Evolutionary conservation across 2,888 invertebrate species (phyloP), one percentile per base, ranked within the genome.

Genomic region (Ectemnius lituratus): DNA sequence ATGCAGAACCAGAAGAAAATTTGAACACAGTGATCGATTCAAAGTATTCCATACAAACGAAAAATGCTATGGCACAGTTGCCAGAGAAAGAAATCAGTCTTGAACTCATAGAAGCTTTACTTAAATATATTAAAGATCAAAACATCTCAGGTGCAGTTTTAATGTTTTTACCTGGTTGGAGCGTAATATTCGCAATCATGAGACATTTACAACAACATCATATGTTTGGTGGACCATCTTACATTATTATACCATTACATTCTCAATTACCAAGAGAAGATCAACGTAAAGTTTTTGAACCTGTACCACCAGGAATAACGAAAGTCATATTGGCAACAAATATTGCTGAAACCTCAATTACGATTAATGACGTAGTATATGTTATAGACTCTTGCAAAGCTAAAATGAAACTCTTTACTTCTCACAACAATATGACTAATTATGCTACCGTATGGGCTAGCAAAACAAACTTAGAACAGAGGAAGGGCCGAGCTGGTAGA

Each of bases 371-470:
- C 88, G 98, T 99, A 2, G 98, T 99, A 1, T 99, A 96, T 91
- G 99, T 99, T 0, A 96, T 99, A 74, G 99, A 99, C 90, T 96
- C 97, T 58, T 98, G 99, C 92, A 98, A 99, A 91, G 97, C 98
- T 0, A 98, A 99, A 90, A 97, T 99, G 94, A 99, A 99, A 89
- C 93, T 99, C 88, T 99, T 99, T 89, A 99, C 99, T 0, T 97
- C 98, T 0, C 98, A 99, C 91, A 99, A 99, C 91, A 99, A 99
- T 91, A 97, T 99, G 96, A 99, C 99, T 0, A 98, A 98, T 86
- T 99, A 99, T 89, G 98, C 98, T 0, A 99, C 99, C 0, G 98
- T 97, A 0, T 97, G 97, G 97, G 98, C 98, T 0, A 97, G 98
- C 75, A 94, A 94, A 89, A 98, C 98, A 0, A 99, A 99, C 91